Evolutionary conservation across 2,113 vertebrate species (phyloP), one percentile per base, ranked within the genome.

Genomic region (Macroglossus sobrinus): DNA sequence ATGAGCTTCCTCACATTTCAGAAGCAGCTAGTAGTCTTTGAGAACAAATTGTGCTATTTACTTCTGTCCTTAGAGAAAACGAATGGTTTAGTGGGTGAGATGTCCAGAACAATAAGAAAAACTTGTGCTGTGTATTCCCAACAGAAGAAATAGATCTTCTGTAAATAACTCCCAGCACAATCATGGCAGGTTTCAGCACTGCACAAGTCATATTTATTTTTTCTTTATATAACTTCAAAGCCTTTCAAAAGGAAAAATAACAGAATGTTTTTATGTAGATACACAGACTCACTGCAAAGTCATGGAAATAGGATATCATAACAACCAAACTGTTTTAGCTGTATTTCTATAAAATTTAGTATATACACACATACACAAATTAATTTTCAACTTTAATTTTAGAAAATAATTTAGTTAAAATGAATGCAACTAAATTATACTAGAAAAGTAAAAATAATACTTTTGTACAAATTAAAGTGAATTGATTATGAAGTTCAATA

Each of bases 41-140:
- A 98, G 96, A 97, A 97, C 96, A 98, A 98, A 98, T 96, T 92
- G 97, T 97, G 98, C 97, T 96, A 69, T 98, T 98, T 98, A 55
- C 95, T 98, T 93, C 92, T 96, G 79, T 98, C 94, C 96, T 98
- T 76, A 13, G 97, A 98, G 97, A 92, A 98, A 95, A 98, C 9
- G 15, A 79, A 97, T 98, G 96, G 87, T 94, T 96, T 88, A 55
- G 94, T 85, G 95, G 96, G 96, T 87, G 97, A 98, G 95, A 96
- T 93, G 97, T 98, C 97, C 98, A 95, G 96, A 98, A 98, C 92
- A 96, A 96, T 92, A 97, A 97, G 97, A 86, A 91, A 95, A 97
- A 66, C 85, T 47, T 82, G 79, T 87, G 80, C 91, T 97, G 26
- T 19, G 33, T 47, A 96, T 97, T 98, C 89, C 93, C 96, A 97